Conservation (phyloP, 2,888 invertebrate species). For the Nemurella pictetii region DNA sequence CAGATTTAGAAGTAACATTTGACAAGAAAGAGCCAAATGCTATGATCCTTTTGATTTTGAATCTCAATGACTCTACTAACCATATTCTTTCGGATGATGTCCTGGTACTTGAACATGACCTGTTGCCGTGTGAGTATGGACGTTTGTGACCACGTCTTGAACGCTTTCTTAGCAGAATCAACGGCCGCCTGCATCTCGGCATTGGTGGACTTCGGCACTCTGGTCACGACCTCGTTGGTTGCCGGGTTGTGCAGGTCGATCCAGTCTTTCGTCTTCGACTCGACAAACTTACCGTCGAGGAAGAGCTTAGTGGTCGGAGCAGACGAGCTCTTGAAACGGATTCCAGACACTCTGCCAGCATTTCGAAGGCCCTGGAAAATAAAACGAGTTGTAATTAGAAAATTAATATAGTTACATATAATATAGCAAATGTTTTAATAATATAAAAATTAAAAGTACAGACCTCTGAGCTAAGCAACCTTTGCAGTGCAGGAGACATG, state of each 20-base stretch:
- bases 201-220: slow-evolving; percentile 88
- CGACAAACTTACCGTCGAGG: slow-evolving; percentile 90
- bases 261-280: slow-evolving; percentile 92
- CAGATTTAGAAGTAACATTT: too few species aligned
- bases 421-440: neutral
- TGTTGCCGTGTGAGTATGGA: slow-evolving; percentile 93
- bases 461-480: slow-evolving; percentile 20
- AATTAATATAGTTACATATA: neutral
- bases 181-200: slow-evolving; percentile 90
- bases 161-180: slow-evolving; percentile 79
- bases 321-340: slow-evolving; percentile 57
- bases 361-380: slow-evolving; percentile 23
- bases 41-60: too few species aligned
- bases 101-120: slow-evolving; percentile 71
- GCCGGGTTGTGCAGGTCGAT: slow-evolving; percentile 96
- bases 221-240: slow-evolving; percentile 75
- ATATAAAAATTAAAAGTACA: neutral
- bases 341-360: neutral
- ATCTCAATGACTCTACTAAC: slow-evolving; percentile 50
- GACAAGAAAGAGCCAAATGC: too few species aligned
- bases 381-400: too few species aligned
- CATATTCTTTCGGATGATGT: slow-evolving; percentile 84
- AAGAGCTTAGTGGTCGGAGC: slow-evolving; percentile 87
- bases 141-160: slow-evolving; percentile 82
- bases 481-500: slow-evolving; percentile 28